A percentile compares a stretch with the other conserved stretches of the same genome.
Evolutionary conservation across 2,797 vertebrate genomes (phyloP).

Genomic region (Harpagifer antarcticus): DNA sequence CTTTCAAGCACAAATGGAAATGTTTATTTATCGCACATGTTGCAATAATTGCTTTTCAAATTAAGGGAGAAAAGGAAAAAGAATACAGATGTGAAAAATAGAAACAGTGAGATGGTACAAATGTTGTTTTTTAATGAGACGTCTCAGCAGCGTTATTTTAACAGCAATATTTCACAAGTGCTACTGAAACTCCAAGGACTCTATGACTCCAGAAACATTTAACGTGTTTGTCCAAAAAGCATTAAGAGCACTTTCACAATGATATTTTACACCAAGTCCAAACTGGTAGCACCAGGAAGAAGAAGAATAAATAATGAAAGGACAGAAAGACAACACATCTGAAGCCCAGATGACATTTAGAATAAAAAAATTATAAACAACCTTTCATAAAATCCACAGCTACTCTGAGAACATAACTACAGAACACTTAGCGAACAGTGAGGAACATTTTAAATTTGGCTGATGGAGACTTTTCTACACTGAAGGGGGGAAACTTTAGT

Average conservation of each 20-base stretch:
- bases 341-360: background rate
- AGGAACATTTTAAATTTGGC: background rate
- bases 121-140: constrained; percentile 58
- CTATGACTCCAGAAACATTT: constrained; percentile 31
- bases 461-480: background rate
- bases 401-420: background rate
- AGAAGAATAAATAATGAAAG: constrained; percentile 67
- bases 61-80: too few relatives aligned
- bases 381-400: background rate
- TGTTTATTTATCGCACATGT: too few relatives aligned
- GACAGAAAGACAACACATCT: background rate
- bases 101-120: constrained; percentile 33
- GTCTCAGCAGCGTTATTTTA: constrained; percentile 31
- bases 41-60: too few relatives aligned
- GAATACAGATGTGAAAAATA: background rate
- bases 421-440: constrained; percentile 9
- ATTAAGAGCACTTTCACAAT: constrained; percentile 79
- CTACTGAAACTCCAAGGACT: constrained; percentile 41
- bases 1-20: too few relatives aligned
- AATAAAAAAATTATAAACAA: constrained; percentile 2
- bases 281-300: constrained; percentile 74
- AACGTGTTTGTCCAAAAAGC: constrained; percentile 53
- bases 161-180: constrained; percentile 39
- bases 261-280: constrained; percentile 41
- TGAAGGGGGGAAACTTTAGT: constrained; percentile 16